Evolutionary conservation across 2,888 invertebrate species (phyloP), one percentile per base, ranked within the genome.

Genomic region (Pachliopta kotzebuea): DNA sequence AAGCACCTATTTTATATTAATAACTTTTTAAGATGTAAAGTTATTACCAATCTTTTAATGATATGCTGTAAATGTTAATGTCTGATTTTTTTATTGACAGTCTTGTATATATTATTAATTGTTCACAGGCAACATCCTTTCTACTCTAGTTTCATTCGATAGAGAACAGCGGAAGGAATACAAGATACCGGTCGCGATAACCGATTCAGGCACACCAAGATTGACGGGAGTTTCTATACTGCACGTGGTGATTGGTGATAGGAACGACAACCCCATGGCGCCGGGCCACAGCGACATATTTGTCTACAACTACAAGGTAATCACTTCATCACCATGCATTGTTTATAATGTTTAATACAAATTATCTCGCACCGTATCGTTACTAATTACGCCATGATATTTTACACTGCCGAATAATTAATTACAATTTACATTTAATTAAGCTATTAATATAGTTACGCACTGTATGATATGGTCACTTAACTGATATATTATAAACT

Each of bases 201-300:
- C 95, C 1, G 99, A 99, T 81, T 96, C 95, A 66, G 98, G 98
- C 0, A 89, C 88, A 0, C 96, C 96, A 0, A 79, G 90, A 50
- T 87, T 94, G 87, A 96, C 96, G 0, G 97, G 96, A 4, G 96
- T 96, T 0, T 97, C 97, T 69, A 95, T 95, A 17, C 92, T 99
- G 20, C 96, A 95, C 63, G 95, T 99, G 18, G 96, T 98, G 50
- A 98, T 99, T 70, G 98, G 98, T 4, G 99, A 99, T 86, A 93
- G 94, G 67, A 99, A 99, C 81, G 99, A 99, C 80, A 98, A 98
- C 81, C 91, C 94, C 2, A 99, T 99, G 96, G 91, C 93, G 56
- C 94, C 96, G 56, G 99, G 99, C 0, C 94, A 94, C 37, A 98
- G 98, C 80, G 94, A 95, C 68, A 98, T 99, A 74, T 97, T 98